Evolutionary conservation across 2,888 invertebrate species (phyloP).

Genomic region (Agrotis segetum): DNA sequence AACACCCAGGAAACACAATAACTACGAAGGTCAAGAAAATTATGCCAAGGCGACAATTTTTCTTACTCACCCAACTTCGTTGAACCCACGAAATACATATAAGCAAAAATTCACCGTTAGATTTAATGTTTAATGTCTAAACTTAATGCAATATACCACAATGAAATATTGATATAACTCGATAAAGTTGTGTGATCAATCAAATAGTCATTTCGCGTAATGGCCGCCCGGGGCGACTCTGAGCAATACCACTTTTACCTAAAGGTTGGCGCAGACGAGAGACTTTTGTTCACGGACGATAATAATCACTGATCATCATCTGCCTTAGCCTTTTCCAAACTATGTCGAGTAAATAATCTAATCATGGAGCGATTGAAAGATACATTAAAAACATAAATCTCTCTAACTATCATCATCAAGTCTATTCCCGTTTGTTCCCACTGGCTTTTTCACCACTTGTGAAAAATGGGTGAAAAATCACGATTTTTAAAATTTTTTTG

Average conservation of each 20-base stretch:
- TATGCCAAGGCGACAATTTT: conserved; percentile 42
- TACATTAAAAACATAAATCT: too few species aligned
- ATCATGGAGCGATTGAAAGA: too few species aligned
- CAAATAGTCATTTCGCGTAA: conserved; percentile 60
- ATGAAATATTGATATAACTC: conserved; percentile 56
- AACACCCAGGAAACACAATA: neutral
- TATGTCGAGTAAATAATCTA: too few species aligned
- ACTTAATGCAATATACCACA: conserved; percentile 53
- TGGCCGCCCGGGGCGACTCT: conserved; percentile 59
- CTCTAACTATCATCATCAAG: too few species aligned
- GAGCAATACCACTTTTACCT: conserved; percentile 48
- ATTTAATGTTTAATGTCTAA: conserved; percentile 18
- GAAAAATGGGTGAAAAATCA: too few species aligned
- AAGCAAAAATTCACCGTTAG: conserved; percentile 27
- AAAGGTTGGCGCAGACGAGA: conserved; percentile 2
- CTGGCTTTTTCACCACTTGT: too few species aligned
- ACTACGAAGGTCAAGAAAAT: conserved; percentile 10
- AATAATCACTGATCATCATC: too few species aligned
- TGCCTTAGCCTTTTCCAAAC: too few species aligned
- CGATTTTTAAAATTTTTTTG: too few species aligned
- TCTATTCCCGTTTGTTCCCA: too few species aligned
- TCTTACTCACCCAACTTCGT: conserved; percentile 8
- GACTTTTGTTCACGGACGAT: neutral
- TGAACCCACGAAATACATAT: conserved; percentile 37
- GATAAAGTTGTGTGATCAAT: conserved; percentile 58